Conservation (phyloP, 1,140 invertebrate genomes). For the Lucilia sericata region DNA sequence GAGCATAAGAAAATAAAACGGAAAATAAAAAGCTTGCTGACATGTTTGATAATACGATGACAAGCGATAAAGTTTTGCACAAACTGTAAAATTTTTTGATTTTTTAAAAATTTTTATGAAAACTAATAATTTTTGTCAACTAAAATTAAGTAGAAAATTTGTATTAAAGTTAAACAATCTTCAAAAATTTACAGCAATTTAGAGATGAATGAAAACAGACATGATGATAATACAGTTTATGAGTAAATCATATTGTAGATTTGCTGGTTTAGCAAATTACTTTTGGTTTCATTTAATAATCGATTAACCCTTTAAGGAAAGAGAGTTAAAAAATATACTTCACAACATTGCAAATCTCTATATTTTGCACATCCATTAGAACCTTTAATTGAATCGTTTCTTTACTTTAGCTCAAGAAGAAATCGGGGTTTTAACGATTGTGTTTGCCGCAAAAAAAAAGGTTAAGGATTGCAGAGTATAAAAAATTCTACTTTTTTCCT, state of each 20-base stretch:
- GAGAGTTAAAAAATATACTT: no score
- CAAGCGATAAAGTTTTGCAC: not conserved
- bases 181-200: not conserved
- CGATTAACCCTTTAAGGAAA: not conserved
- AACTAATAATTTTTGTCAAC: not conserved
- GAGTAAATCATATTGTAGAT: not conserved
- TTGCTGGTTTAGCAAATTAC: not conserved
- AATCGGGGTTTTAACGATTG: no score
- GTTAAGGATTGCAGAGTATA: no score
- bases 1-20: not conserved
- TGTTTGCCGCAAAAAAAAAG: no score
- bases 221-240: not conserved
- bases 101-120: not conserved
- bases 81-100: not conserved
- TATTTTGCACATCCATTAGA: no score
- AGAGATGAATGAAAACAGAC: no score
- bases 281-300: not conserved
- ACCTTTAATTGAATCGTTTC: no score
- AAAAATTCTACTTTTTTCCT: no score
- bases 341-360: no score
- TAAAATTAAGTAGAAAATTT: not conserved
- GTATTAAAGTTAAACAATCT: not conserved
- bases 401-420: no score
- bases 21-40: not conserved
- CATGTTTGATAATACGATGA: slow-evolving; percentile 4